Evolutionary conservation across 2,113 vertebrate species (phyloP).

Genomic region (Lutjanus erythropterus): DNA sequence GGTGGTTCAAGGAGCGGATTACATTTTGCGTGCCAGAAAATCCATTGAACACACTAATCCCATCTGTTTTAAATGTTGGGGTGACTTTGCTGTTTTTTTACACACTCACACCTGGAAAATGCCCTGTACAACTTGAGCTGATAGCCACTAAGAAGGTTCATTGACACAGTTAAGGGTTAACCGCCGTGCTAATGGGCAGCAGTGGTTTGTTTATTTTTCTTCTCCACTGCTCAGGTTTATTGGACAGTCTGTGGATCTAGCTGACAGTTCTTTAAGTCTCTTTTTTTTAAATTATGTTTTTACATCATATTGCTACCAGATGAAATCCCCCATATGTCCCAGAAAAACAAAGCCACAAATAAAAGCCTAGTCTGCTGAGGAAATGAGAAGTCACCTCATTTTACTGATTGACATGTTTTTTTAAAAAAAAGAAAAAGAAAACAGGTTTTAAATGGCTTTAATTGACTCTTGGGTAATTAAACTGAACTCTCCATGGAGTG

Average conservation of each 20-base stretch:
- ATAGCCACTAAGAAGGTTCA: background rate
- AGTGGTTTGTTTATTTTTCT: background rate
- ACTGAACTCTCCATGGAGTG: conserved; percentile 49
- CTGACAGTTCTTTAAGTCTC: background rate
- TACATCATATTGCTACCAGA: background rate
- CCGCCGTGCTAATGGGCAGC: background rate
- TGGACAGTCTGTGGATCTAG: background rate
- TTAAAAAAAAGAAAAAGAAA: conserved; percentile 5
- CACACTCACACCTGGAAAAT: background rate
- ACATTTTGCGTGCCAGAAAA: no score
- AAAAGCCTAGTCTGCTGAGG: conserved; percentile 13
- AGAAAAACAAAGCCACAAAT: conserved; percentile 19
- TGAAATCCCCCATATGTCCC: background rate
- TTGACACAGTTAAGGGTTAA: background rate
- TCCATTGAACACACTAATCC: no score
- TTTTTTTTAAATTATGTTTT: background rate
- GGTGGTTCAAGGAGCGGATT: no score
- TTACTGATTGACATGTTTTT: conserved; percentile 40
- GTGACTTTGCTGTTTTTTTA: no score
- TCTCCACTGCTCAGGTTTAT: background rate
- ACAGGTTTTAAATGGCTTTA: conserved; percentile 51
- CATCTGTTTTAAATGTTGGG: no score
- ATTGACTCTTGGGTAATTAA: conserved; percentile 67
- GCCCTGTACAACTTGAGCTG: background rate
- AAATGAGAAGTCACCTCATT: conserved; percentile 39